A percentile compares a stretch with the other conserved stretches of the same genome.
Evolutionary conservation across 2,797 vertebrate species (phyloP).

Genomic region (Coranthus polyacanthus): DNA sequence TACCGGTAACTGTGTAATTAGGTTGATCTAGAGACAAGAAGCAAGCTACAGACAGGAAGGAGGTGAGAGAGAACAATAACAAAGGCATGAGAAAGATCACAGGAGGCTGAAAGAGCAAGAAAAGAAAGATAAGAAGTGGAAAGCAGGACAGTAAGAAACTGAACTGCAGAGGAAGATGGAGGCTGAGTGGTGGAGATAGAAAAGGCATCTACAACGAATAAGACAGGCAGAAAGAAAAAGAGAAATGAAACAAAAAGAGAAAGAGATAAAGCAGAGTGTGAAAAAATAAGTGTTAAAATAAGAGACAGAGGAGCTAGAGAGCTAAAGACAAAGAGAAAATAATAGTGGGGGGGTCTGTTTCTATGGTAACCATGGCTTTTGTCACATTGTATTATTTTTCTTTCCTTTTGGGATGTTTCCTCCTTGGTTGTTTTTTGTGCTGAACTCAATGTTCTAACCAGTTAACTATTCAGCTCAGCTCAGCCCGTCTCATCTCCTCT

Average conservation of each 20-base stretch:
- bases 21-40: slow-evolving; percentile 14
- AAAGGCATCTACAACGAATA: neutral
- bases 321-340: slow-evolving; percentile 6
- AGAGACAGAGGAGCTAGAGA: slow-evolving; percentile 35
- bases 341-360: slow-evolving; percentile 42
- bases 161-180: neutral
- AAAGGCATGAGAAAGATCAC: neutral
- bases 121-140: neutral
- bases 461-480: neutral
- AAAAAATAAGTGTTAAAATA: slow-evolving; percentile 38
- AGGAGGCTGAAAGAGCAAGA: neutral
- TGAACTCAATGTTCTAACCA: slow-evolving; percentile 25
- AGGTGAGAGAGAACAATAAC: neutral
- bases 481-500: neutral
- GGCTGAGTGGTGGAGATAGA: neutral
- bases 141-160: neutral
- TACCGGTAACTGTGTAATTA: slow-evolving; percentile 23
- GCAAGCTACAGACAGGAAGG: neutral
- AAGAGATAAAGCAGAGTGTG: slow-evolving; percentile 12
- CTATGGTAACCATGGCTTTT: slow-evolving; percentile 54
- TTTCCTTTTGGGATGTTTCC: slow-evolving; percentile 24
- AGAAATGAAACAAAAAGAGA: neutral
- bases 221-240: slow-evolving; percentile 1
- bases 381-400: slow-evolving; percentile 15
- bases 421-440: slow-evolving; percentile 6